These are phyloP conservation scores for Henricia sp. DNA, from an alignment of 53 echinoderm and acorn worm species.

Conservation along the genomic window DNA sequence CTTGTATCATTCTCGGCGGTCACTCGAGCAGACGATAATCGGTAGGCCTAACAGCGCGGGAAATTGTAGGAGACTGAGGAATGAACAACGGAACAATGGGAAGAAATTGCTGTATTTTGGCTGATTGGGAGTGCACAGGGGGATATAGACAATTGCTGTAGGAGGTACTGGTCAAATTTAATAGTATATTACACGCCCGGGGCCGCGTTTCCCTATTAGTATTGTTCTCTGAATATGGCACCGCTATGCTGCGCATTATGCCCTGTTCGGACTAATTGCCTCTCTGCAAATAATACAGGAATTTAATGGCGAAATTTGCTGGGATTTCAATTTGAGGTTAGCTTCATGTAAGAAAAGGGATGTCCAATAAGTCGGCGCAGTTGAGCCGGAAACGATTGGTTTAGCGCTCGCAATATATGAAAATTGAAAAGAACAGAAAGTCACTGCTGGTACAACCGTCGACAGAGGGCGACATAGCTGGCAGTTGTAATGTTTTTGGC, in stretches of 20 bases:
- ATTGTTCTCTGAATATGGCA: constrained; percentile 7
- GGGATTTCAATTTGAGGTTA: constrained; percentile 48
- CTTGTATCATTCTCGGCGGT: constrained; percentile 11
- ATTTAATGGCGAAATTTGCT: constrained; percentile 37
- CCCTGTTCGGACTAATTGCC: constrained; percentile 2
- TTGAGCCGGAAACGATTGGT: constrained; percentile 29
- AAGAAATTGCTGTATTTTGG: constrained; percentile 5
- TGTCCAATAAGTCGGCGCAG: neutral
- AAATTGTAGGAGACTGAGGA: neutral
- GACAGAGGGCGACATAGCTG: no score
- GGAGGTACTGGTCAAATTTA: constrained; percentile 47
- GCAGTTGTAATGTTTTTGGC: no score
- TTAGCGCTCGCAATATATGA: constrained; percentile 45
- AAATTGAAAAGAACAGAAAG: constrained; percentile 42
- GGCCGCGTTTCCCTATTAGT: constrained; percentile 3
- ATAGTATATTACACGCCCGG: constrained; percentile 35
- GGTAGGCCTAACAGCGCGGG: constrained; percentile 19
- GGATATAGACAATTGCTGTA: constrained; percentile 18
- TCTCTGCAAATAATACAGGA: constrained; percentile 31
- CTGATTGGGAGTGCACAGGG: constrained; percentile 14
- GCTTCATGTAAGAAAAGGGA: neutral
- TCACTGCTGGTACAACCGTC: no score
- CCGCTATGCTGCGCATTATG: constrained; percentile 7
- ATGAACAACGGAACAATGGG: no score
- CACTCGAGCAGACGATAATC: constrained; percentile 30